Evolutionary conservation across 2,113 vertebrate genomes (phyloP).

Genomic region (Polypterus bichir): DNA sequence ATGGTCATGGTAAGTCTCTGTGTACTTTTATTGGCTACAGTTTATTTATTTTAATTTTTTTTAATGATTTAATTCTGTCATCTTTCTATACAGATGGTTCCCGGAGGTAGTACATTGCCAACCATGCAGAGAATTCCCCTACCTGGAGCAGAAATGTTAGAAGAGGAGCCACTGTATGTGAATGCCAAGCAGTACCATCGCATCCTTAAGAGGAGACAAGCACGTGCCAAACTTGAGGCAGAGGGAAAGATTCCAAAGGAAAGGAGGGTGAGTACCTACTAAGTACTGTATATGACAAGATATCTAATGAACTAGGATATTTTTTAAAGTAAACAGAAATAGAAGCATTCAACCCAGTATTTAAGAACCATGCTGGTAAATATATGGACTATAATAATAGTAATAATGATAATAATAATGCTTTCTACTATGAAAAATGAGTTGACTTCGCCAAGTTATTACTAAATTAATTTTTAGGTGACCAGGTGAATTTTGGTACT

Average conservation of each 20-base stretch:
- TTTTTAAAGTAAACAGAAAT: too few relatives aligned
- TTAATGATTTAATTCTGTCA: background rate
- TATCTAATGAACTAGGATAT: too few relatives aligned
- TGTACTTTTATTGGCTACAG: constrained; percentile 12
- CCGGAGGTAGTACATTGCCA: constrained; percentile 74
- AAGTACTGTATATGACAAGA: fast-evolving
- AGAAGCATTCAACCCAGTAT: too few relatives aligned
- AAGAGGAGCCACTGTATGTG: constrained; percentile 93
- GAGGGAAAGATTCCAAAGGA: constrained; percentile 98
- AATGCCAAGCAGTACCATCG: constrained; percentile 98
- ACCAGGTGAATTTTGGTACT: too few relatives aligned
- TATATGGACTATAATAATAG: too few relatives aligned
- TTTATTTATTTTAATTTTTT: background rate
- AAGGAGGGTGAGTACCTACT: constrained; percentile 61
- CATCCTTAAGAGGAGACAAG: constrained; percentile 89
- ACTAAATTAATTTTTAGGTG: too few relatives aligned
- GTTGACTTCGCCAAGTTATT: too few relatives aligned
- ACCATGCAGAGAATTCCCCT: constrained; percentile 91
- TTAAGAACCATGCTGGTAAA: too few relatives aligned
- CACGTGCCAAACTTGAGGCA: constrained; percentile 87
- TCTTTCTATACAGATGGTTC: constrained; percentile 72
- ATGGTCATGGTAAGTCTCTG: constrained; percentile 92
- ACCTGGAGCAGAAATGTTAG: constrained; percentile 93
- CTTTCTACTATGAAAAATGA: too few relatives aligned
- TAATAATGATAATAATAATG: too few relatives aligned